Evolutionary conservation across 1,140 invertebrate genomes (phyloP), one percentile per base, ranked within the genome.

Genomic region (Cylas formicarius): DNA sequence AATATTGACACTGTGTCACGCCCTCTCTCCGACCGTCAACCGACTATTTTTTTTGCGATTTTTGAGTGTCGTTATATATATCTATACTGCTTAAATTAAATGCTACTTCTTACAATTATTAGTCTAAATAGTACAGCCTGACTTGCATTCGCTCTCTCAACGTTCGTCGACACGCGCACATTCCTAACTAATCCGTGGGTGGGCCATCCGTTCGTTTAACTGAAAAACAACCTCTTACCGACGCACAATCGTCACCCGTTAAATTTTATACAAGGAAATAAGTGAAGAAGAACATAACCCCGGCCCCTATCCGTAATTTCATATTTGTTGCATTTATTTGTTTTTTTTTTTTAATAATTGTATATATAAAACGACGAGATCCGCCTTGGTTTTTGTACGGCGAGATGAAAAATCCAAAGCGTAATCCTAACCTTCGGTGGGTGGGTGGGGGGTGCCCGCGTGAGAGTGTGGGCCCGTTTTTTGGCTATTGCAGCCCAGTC

Each of bases 101-200:
- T 40, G 36, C 40, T 55, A 53, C 45, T 47, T 44, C 48, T 46
- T 47, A 41, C 38, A 48, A 50, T 45, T 54, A 54, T 56, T 55
- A 50, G 48, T 50, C 54, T 53, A 59, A 59, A 60, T 60, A 60
- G 50, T 58, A 63, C 61, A 63, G 59, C 59, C 61, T 56, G 55
- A 63, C 58, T 63, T 61, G 61, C 61, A 61, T 45, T 53, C 55
- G 53, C 45, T 49, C 58, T 33, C 52, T 33, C 55, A 45, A 36
- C 17, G 26, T 48, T 49, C 45, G 21, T 39, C 43, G 24, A 21
- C 29, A 37, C 39, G 35, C 49, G 34, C 18, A 52, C 44, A 28
- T 36, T 43, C 27, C 23, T n/a, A 13, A 36, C 16, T 6, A 8
- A 17, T 44, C 24, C 14, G 21, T 13, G 22, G 36, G 21, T 31